Conservation (phyloP, 2,113 vertebrate species). For the Nerophis ophidion region DNA sequence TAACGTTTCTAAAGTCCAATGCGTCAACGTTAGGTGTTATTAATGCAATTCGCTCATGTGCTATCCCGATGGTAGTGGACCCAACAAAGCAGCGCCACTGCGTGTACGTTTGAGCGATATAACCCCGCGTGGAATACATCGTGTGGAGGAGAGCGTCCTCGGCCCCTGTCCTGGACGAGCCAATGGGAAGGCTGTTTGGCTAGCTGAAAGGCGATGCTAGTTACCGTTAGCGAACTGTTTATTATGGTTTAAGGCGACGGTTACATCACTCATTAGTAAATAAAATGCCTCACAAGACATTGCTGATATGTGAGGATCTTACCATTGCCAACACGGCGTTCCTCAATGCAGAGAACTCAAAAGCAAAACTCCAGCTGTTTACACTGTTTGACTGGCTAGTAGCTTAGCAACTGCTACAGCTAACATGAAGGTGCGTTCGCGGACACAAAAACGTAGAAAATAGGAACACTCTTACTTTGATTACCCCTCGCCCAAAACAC, state of each 20-base stretch:
- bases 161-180: no score
- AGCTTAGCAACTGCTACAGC: neutral
- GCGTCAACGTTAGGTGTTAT: no score
- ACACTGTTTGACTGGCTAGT: neutral
- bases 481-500: no score
- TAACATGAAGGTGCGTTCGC: slow-evolving; percentile 12
- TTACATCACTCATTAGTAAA: no score
- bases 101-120: no score
- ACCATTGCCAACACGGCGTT: neutral
- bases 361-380: neutral
- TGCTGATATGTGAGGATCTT: neutral
- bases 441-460: neutral
- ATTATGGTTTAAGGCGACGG: neutral
- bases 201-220: neutral
- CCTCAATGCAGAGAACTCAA: neutral
- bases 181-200: neutral
- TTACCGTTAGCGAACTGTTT: slow-evolving; percentile 9
- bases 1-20: no score
- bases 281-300: neutral
- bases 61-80: no score
- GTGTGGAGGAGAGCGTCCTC: no score
- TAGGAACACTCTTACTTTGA: fast-evolving
- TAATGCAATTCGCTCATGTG: no score
- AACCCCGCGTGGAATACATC: no score
- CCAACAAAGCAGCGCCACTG: no score